Evolutionary conservation across 2,113 vertebrate genomes (phyloP).

Genomic region (Sylvilagus bachmani): DNA sequence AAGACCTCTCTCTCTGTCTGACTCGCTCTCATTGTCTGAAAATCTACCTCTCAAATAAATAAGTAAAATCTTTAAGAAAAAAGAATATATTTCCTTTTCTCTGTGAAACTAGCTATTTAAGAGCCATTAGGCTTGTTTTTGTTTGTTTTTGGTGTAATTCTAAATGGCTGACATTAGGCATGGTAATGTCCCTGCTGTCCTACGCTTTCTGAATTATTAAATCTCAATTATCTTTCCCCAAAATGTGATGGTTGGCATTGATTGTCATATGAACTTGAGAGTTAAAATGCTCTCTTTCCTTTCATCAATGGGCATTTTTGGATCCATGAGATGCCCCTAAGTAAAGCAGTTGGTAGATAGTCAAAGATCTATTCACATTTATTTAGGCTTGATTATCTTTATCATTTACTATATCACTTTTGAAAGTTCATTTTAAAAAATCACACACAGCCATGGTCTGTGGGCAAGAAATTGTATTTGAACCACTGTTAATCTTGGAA

Average conservation of each 20-base stretch:
- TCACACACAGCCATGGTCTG: background rate
- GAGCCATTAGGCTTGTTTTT: conserved; percentile 72
- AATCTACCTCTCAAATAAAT: too few species aligned
- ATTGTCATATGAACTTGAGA: conserved; percentile 42
- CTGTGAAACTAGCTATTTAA: conserved; percentile 73
- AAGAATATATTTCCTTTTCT: conserved; percentile 69
- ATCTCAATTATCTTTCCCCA: conserved; percentile 17
- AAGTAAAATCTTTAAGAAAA: too few species aligned
- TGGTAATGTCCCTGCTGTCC: background rate
- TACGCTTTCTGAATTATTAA: conserved; percentile 55
- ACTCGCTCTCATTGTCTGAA: too few species aligned
- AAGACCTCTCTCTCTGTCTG: too few species aligned
- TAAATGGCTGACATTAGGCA: conserved; percentile 63
- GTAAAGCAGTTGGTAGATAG: background rate
- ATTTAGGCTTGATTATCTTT: conserved; percentile 32
- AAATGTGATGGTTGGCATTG: conserved; percentile 43
- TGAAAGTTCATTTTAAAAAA: conserved; percentile 41
- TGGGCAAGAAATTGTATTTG: conserved; percentile 2
- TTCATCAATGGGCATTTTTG: conserved; percentile 20
- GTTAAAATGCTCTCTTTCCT: conserved; percentile 3
- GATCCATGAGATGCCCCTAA: background rate
- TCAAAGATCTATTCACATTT: background rate
- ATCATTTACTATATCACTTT: conserved; percentile 42
- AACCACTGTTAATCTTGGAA: background rate
- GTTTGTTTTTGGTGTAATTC: conserved; percentile 72